Evolutionary conservation across 2,888 invertebrate genomes (phyloP).

Genomic region (Xylota segnis): DNA sequence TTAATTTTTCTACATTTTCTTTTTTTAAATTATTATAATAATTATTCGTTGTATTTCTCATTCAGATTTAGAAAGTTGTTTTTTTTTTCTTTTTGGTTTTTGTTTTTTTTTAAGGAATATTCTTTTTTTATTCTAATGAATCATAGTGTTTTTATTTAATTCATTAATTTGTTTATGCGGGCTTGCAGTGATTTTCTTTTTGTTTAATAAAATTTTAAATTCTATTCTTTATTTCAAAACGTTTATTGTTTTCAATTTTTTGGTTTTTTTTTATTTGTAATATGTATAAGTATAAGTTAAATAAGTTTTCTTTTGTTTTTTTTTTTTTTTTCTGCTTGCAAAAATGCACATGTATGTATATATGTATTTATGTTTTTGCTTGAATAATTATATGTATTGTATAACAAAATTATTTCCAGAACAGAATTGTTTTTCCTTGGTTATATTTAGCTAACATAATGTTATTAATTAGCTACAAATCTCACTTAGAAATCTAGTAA

Average conservation of each 20-base stretch:
- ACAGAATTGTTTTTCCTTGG: constrained; percentile 56
- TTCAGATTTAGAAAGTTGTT: constrained; percentile 46
- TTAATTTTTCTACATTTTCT: constrained; percentile 37
- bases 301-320: constrained; percentile 32
- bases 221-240: constrained; percentile 77
- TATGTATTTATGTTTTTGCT: constrained; percentile 68
- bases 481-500: constrained; percentile 75
- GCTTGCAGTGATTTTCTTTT: constrained; percentile 78
- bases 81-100: neutral
- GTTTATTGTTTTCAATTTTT: constrained; percentile 30
- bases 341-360: constrained; percentile 78
- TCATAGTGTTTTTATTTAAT: constrained; percentile 19
- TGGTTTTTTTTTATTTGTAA: too few species aligned
- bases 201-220: constrained; percentile 83
- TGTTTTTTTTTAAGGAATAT: constrained; percentile 34
- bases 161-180: constrained; percentile 22
- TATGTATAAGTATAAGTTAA: constrained; percentile 43
- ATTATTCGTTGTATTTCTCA: constrained; percentile 74
- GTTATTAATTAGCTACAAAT: constrained; percentile 67
- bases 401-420: constrained; percentile 74
- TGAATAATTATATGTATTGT: constrained; percentile 65
- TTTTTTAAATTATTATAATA: constrained; percentile 56
- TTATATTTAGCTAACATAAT: constrained; percentile 63
- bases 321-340: constrained; percentile 45
- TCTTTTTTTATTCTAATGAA: constrained; percentile 29